Percentiles rank a stretch among this genome's conserved stretches.
Evolutionary conservation across 2,888 invertebrate species (phyloP).

Genomic region (Nomada fucata): DNA sequence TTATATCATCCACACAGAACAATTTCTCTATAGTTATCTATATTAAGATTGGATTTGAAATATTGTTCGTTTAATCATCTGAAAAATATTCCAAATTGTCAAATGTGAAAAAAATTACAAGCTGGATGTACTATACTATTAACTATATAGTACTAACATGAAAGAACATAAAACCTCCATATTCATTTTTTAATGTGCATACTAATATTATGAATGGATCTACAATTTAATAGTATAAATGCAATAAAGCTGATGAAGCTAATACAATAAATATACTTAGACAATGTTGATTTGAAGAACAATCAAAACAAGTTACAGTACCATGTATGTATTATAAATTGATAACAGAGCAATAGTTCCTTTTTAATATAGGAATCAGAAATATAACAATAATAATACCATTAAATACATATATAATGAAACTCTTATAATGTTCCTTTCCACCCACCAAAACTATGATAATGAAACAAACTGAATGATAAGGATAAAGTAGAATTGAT

Average conservation of each 20-base stretch:
- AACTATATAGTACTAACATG: background rate
- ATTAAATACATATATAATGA: conserved; percentile 1
- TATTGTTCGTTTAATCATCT: too few species aligned
- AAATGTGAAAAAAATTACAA: background rate
- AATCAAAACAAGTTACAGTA: background rate
- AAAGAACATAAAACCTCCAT: background rate
- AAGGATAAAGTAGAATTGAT: conserved; percentile 18
- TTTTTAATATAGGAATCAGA: background rate
- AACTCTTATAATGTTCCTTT: background rate
- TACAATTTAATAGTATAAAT: background rate
- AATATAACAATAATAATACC: background rate
- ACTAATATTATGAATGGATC: background rate
- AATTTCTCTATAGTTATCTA: too few species aligned
- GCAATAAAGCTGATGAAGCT: background rate
- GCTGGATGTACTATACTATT: background rate
- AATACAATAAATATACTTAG: background rate
- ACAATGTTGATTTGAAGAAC: background rate
- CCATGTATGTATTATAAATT: background rate
- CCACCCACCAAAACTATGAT: background rate
- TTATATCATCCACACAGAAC: too few species aligned
- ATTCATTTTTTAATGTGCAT: background rate
- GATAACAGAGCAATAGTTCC: background rate
- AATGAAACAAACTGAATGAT: conserved; percentile 22
- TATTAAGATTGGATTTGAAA: too few species aligned
- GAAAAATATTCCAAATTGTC: background rate